Percentiles rank a stretch among this genome's conserved stretches.
These are phyloP conservation scores for Sialis lutaria DNA, from an alignment of 2,888 invertebrate species.

Conservation along the genomic window DNA sequence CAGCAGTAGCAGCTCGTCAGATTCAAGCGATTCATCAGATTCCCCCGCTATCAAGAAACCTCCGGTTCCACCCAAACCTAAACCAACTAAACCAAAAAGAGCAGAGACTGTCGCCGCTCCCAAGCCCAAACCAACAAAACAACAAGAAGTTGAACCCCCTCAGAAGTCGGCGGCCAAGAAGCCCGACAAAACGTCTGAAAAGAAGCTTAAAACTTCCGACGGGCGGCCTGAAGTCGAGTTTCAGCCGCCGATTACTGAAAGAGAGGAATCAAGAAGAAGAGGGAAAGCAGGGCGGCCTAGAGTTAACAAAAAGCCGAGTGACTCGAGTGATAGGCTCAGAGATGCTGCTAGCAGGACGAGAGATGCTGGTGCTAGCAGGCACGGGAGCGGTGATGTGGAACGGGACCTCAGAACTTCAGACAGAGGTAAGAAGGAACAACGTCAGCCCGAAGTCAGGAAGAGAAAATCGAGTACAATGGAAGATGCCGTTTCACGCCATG, in stretches of 20 bases:
- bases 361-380: constrained; percentile 44
- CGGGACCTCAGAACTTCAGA: constrained; percentile 18
- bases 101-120: constrained; percentile 9
- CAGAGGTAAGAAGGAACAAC: constrained; percentile 12
- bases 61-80: constrained; percentile 14
- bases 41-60: constrained; percentile 12
- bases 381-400: constrained; percentile 24
- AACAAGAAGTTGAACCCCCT: constrained; percentile 11
- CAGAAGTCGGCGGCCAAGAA: constrained; percentile 24
- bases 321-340: constrained; percentile 46
- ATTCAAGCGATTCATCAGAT: constrained; percentile 21
- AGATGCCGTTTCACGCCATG: constrained; percentile 12
- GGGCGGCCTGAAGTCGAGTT: constrained; percentile 54
- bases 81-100: constrained; percentile 11
- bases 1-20: constrained; percentile 31
- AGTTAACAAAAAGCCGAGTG: constrained; percentile 11
- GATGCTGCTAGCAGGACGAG: constrained; percentile 43
- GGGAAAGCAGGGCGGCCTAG: constrained; percentile 13
- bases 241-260: constrained; percentile 54
- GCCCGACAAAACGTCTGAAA: constrained; percentile 44
- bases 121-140: constrained; percentile 7
- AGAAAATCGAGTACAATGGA: constrained; percentile 24
- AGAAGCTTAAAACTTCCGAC: constrained; percentile 74
- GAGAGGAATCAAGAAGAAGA: constrained; percentile 50
- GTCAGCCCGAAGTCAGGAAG: constrained; percentile 17